Conservation (phyloP, 2,113 vertebrate species). For the Eptatretus burgeri region DNA sequence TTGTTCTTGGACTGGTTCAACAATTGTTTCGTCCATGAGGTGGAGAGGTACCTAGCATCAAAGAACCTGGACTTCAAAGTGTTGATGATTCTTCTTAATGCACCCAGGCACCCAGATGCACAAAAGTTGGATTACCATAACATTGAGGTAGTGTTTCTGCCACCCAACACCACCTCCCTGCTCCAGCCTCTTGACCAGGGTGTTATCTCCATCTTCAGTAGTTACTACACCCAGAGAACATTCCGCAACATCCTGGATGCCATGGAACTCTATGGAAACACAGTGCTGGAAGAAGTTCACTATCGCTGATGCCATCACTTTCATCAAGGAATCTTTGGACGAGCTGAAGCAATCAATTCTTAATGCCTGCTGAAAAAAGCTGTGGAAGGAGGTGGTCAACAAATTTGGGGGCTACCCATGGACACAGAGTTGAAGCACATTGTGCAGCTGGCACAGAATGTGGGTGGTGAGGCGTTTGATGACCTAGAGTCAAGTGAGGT, state of each 20-base stretch:
- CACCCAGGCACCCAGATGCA: conserved; percentile 7
- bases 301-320: conserved; percentile 8
- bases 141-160: not conserved
- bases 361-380: not conserved
- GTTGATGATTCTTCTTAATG: conserved; percentile 7
- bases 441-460: not conserved
- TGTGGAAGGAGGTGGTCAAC: not conserved
- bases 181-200: conserved; percentile 10
- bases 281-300: conserved; percentile 8
- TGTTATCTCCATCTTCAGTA: conserved; percentile 7
- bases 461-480: not conserved
- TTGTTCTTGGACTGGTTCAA: conserved; percentile 7
- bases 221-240: conserved; percentile 3
- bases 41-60: conserved; percentile 6
- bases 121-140: not conserved
- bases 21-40: conserved; percentile 6
- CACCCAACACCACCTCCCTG: conserved; percentile 8
- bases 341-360: conserved; percentile 6
- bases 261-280: not conserved
- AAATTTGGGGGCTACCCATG: not conserved
- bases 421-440: not conserved
- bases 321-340: conserved; percentile 7
- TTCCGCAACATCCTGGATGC: not conserved
- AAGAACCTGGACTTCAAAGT: conserved; percentile 2
- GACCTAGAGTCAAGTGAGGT: not conserved